Conservation (phyloP, 2,797 vertebrate species). For the Bradypus variegatus region DNA sequence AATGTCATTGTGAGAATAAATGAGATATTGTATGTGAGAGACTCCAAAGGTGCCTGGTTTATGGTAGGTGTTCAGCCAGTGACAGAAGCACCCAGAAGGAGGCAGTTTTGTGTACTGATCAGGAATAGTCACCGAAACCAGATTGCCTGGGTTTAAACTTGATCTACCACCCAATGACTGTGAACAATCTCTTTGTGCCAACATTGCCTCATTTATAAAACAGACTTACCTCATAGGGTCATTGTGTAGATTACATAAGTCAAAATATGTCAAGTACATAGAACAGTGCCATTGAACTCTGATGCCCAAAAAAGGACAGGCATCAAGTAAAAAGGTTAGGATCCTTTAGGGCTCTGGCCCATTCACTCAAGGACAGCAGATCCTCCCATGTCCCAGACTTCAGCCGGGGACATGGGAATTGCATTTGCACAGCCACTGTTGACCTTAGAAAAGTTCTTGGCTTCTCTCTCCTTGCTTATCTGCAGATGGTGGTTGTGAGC, state of each 20-base stretch:
- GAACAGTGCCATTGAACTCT: rapidly evolving
- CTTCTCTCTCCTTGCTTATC: constrained; percentile 1
- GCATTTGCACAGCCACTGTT: neutral
- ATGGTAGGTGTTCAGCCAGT: neutral
- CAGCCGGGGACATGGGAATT: neutral
- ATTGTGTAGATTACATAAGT: neutral
- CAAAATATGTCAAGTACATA: neutral
- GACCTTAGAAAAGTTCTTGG: constrained; percentile 12
- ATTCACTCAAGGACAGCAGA: neutral
- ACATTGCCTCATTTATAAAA: neutral
- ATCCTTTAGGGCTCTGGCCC: neutral
- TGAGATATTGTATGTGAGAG: neutral
- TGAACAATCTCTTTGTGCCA: neutral
- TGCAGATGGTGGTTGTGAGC: neutral
- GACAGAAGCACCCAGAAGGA: neutral
- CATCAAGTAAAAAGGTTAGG: neutral
- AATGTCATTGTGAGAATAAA: neutral
- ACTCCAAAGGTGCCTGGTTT: neutral
- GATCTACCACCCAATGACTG: neutral
- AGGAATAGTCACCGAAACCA: neutral
- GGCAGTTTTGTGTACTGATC: neutral
- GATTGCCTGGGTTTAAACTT: neutral
- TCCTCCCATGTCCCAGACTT: too few species aligned
- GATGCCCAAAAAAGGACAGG: neutral
- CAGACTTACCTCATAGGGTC: neutral